Percentiles rank a stretch among this genome's conserved stretches.
These are phyloP conservation scores for Vulpes vulpes DNA, from an alignment of 2,113 vertebrate species.

Conservation along the genomic window DNA sequence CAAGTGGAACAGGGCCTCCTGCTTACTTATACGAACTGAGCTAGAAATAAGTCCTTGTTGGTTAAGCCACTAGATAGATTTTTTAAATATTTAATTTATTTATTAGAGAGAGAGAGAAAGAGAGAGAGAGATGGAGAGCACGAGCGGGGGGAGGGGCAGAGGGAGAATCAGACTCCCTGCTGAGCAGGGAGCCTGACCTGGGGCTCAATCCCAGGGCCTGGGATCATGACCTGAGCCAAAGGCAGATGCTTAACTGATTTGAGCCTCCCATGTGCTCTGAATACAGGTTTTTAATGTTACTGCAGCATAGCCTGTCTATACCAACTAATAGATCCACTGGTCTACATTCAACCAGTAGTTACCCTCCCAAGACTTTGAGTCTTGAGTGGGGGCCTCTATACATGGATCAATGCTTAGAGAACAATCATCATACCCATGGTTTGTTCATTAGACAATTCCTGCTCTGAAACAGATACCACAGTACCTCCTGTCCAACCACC, in stretches of 20 bases:
- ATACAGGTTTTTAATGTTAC: background rate
- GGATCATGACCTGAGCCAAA: background rate
- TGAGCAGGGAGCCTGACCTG: background rate
- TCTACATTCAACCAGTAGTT: background rate
- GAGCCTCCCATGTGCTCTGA: background rate
- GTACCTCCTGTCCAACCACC: no score
- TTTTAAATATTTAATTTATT: background rate
- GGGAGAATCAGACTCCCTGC: background rate
- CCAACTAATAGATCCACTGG: background rate
- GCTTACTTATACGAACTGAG: background rate
- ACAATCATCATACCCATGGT: background rate
- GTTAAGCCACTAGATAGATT: background rate
- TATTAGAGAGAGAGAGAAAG: background rate
- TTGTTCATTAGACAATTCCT: background rate
- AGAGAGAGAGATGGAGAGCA: background rate
- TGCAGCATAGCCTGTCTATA: background rate
- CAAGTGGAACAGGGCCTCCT: background rate
- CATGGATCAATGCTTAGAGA: background rate
- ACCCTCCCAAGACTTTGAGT: background rate
- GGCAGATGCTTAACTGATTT: background rate
- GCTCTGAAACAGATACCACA: background rate
- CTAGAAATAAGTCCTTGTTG: background rate
- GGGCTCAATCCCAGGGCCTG: background rate
- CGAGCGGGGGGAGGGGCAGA: background rate
- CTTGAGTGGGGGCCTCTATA: background rate